Evolutionary conservation across 1,140 invertebrate genomes (phyloP), one percentile per base, ranked within the genome.

Genomic region (Bombus turneri): DNA sequence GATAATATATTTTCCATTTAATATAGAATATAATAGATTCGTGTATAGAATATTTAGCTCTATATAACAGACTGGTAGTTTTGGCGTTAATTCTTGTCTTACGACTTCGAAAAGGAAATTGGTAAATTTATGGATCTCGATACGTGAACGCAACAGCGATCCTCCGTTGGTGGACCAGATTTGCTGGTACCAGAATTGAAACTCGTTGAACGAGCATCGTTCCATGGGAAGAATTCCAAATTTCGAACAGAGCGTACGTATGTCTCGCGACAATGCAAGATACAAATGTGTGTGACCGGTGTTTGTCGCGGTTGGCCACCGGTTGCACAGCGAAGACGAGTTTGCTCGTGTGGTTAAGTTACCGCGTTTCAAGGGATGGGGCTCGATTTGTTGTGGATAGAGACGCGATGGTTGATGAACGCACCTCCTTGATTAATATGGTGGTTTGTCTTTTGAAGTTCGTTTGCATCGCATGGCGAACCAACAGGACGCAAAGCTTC

Each of bases 311-410:
- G 73, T 74, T 47, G 41, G n/a, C 15, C 41, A 53, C 73, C 9
- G 73, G 73, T 75, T 53, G 73, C 73, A 15, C 73, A 1, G 9
- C 10, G n/a, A 25, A 53, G 13, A 75, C 3, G n/a, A 73, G 73
- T 53, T 75, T 75, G 73, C 43, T 53, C 31, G 41, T 75, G 73
- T 31, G 73, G 73, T 75, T 53, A 53, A 25, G 43, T 75, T 53
- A 5, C 73, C 73, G 31, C 39, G 39, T n/a, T 73, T 28, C 34
- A 18, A 39, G 12, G 72, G 28, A 34, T 22, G 18, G 6, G 31
- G 5, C 28, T n/a, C 22, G 31, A 53, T 74, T 53, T 53, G 22
- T 22, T 6, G n/a, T 15, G 43, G 31, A 75, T 25, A 75, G 41
- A 73, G 28, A 43, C n/a, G n/a, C 15, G 39, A 10, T 15, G 12